Percentiles rank a stretch among this genome's conserved stretches.
phyloP scores from a whole-genome alignment of 2,888 invertebrate genomes.

The Agrypnus murinus region DNA sequence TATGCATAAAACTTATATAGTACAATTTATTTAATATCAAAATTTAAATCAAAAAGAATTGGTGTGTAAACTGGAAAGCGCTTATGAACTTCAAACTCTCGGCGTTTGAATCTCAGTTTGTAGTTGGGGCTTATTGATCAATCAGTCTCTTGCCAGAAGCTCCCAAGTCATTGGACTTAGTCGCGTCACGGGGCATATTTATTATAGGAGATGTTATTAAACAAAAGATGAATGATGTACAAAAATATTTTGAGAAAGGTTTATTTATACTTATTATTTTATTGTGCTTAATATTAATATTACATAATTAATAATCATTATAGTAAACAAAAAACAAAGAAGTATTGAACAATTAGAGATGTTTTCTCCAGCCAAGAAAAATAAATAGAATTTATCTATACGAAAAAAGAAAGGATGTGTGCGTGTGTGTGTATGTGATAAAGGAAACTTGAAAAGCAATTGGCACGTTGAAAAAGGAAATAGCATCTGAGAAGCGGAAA shows the following conservation, averaged over 20 bases:
- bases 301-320: no score
- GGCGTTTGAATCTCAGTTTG: slow-evolving; percentile 30
- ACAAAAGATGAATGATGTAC: no score
- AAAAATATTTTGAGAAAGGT: no score
- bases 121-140: slow-evolving; percentile 37
- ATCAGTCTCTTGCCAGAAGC: slow-evolving; percentile 24
- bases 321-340: no score
- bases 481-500: slow-evolving; percentile 50
- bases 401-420: slow-evolving; percentile 4
- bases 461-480: slow-evolving; percentile 52
- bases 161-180: slow-evolving; percentile 38
- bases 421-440: background rate
- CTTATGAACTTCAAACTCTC: slow-evolving; percentile 41
- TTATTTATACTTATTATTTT: no score
- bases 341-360: no score
- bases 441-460: slow-evolving; percentile 38
- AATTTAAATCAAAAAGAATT: background rate
- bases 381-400: background rate
- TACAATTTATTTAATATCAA: no score
- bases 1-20: no score
- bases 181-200: slow-evolving; percentile 30
- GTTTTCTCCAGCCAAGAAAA: no score
- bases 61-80: background rate
- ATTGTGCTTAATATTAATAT: no score
- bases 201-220: no score